These are phyloP conservation scores for Sebastolobus alascanus DNA, from an alignment of 2,797 vertebrate genomes.

Conservation along the genomic window DNA sequence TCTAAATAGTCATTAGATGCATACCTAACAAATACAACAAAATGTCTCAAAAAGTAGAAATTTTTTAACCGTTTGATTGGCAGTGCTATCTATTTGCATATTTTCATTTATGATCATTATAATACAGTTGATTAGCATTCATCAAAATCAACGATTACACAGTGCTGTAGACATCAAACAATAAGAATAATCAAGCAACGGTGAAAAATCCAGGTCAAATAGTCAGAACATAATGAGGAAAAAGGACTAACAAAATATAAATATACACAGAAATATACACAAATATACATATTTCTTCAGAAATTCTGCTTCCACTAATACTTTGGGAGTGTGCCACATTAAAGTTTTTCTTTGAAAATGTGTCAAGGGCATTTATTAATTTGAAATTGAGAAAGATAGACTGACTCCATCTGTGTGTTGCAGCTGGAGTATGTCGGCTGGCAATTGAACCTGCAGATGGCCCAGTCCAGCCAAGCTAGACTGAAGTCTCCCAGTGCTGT, in stretches of 20 bases:
- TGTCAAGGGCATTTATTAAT: conserved; percentile 13
- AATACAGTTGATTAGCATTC: neutral
- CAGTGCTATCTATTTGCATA: neutral
- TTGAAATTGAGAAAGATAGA: conserved; percentile 5
- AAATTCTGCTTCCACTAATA: neutral
- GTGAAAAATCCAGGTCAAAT: conserved; percentile 8
- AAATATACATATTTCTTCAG: neutral
- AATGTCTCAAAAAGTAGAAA: neutral
- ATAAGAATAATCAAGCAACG: neutral
- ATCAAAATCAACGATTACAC: neutral
- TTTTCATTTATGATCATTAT: neutral
- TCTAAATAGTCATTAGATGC: neutral
- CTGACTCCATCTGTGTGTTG: conserved; percentile 59
- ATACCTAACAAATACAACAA: neutral
- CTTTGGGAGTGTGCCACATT: conserved; percentile 9
- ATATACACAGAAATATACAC: neutral
- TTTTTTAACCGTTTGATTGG: neutral
- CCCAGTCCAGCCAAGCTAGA: conserved; percentile 90
- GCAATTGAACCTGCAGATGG: conserved; percentile 98
- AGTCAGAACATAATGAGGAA: neutral
- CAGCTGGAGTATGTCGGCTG: conserved; percentile 94
- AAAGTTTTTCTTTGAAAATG: conserved; percentile 20
- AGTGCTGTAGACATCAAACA: neutral
- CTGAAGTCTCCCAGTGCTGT: conserved; percentile 92
- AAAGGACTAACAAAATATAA: neutral